Evolutionary conservation across 2,888 invertebrate genomes (phyloP).

Genomic region (Calliopum simillimum): DNA sequence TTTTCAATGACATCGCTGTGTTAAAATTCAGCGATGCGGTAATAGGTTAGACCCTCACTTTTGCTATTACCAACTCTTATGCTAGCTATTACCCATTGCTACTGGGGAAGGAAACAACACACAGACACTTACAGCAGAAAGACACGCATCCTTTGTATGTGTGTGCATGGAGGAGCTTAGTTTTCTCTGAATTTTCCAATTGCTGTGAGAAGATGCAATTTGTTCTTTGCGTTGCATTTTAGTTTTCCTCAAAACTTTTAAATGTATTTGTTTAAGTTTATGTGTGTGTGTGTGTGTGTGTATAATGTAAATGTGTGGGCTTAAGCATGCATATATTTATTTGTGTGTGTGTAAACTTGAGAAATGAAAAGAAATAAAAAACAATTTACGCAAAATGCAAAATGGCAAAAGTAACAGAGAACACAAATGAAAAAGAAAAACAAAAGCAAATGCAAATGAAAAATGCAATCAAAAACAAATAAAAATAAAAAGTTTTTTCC

Average conservation of each 20-base stretch:
- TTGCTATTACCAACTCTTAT: too few species aligned
- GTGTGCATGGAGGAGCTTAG: slow-evolving; percentile 5
- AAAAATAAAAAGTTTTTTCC: neutral
- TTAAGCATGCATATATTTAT: too few species aligned
- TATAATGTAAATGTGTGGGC: neutral
- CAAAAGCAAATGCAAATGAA: slow-evolving; percentile 24
- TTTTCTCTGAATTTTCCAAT: slow-evolving; percentile 8
- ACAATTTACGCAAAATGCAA: slow-evolving; percentile 3
- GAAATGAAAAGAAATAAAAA: neutral
- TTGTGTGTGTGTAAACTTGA: slow-evolving; percentile 1
- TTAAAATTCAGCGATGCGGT: too few species aligned
- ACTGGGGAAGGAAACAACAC: neutral
- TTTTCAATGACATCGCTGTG: too few species aligned
- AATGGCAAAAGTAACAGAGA: slow-evolving; percentile 16
- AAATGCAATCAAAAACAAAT: slow-evolving; percentile 21
- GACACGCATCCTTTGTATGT: neutral
- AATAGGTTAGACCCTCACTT: too few species aligned
- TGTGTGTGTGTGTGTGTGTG: neutral
- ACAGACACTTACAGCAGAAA: neutral
- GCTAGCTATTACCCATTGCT: too few species aligned
- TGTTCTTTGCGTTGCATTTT: slow-evolving; percentile 32
- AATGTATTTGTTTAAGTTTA: slow-evolving; percentile 3
- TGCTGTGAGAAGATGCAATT: slow-evolving; percentile 29
- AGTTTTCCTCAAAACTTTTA: slow-evolving; percentile 24
- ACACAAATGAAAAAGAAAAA: slow-evolving; percentile 7